Conservation (phyloP, 2,888 invertebrate species). For the Seira sanloemensis region DNA sequence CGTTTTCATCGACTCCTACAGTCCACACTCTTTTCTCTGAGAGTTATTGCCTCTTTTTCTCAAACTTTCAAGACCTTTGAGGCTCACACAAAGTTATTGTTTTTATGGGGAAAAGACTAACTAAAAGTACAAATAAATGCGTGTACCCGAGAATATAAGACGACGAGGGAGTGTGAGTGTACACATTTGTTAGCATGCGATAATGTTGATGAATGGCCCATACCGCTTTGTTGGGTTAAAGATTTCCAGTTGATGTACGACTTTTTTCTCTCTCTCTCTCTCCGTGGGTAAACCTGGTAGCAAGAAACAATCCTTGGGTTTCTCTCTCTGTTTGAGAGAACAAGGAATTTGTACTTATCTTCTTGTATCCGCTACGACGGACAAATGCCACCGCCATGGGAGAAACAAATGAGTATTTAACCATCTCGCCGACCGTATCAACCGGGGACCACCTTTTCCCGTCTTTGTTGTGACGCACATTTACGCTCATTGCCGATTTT, state of each 20-base stretch:
- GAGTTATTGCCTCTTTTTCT: conserved; percentile 37
- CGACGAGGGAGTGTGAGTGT: neutral
- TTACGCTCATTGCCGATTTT: conserved; percentile 36
- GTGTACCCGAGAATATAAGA: neutral
- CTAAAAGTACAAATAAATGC: conserved; percentile 38
- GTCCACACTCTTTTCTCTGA: too few species aligned
- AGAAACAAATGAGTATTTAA: conserved; percentile 11
- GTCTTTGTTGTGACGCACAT: neutral
- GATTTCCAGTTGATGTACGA: neutral
- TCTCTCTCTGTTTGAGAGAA: too few species aligned
- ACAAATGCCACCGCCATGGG: neutral
- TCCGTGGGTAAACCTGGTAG: neutral
- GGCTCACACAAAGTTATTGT: neutral
- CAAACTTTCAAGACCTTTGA: conserved; percentile 43
- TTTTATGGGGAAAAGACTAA: neutral
- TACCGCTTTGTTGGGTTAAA: conserved; percentile 41
- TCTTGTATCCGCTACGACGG: neutral
- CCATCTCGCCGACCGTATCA: neutral
- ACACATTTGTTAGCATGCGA: conserved; percentile 52
- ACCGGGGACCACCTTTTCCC: neutral
- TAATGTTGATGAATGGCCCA: conserved; percentile 59
- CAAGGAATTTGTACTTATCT: conserved; percentile 42
- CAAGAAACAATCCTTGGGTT: conserved; percentile 15
- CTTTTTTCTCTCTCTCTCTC: too few species aligned
- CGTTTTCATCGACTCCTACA: too few species aligned